A percentile compares a stretch with the other conserved stretches of the same genome.
These are phyloP conservation scores for Bombylius major DNA, from an alignment of 2,888 invertebrate species.

Conservation along the genomic window DNA sequence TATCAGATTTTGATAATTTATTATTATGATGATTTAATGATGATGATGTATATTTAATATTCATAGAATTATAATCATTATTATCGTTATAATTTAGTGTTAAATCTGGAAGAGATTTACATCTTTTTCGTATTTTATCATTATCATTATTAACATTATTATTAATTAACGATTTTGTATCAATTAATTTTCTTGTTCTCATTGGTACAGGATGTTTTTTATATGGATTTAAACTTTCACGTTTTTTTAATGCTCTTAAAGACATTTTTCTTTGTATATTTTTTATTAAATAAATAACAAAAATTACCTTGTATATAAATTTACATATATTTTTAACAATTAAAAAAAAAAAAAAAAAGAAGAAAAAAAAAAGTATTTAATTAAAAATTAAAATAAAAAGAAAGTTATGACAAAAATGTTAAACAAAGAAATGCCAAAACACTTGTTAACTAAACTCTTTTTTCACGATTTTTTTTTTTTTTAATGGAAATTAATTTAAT, in stretches of 20 bases:
- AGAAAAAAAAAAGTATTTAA: too few relatives aligned
- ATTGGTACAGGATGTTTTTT: constrained; percentile 10
- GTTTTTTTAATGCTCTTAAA: constrained; percentile 34
- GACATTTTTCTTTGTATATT: constrained; percentile 22
- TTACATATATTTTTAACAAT: too few relatives aligned
- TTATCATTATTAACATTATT: not conserved
- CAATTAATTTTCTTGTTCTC: constrained; percentile 1
- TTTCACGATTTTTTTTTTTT: too few relatives aligned
- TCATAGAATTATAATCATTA: not conserved
- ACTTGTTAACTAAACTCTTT: too few relatives aligned
- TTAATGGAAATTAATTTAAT: too few relatives aligned
- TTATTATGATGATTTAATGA: not conserved
- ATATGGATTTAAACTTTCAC: constrained; percentile 21
- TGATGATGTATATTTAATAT: not conserved
- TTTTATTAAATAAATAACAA: not conserved
- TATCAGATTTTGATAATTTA: constrained; percentile 26
- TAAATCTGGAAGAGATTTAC: constrained; percentile 9
- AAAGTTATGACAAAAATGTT: too few relatives aligned
- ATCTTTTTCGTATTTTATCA: constrained; percentile 2
- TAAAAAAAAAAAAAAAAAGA: too few relatives aligned
- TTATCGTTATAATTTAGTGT: not conserved
- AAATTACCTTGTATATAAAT: too few relatives aligned
- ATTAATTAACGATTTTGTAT: not conserved
- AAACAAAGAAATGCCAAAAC: too few relatives aligned
- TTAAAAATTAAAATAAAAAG: too few relatives aligned